Evolutionary conservation across 2,888 invertebrate genomes (phyloP).

Genomic region (Tupiocoris notatus): DNA sequence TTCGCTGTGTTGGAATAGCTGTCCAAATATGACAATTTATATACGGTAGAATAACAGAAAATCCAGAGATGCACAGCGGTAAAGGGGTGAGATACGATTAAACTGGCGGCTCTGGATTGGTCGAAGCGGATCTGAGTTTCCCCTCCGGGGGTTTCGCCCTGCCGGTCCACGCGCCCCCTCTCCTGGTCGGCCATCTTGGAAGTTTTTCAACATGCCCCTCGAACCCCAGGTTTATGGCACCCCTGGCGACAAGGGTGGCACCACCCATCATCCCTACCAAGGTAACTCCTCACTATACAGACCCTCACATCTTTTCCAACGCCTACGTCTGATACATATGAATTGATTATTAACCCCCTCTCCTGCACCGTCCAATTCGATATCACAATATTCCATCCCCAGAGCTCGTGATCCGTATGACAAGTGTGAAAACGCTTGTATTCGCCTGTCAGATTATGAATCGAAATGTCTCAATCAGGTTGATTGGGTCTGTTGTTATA

Average conservation of each 20-base stretch:
- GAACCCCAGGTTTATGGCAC: constrained; percentile 17
- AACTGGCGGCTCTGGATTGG: constrained; percentile 35
- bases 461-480: constrained; percentile 1
- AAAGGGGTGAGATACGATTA: constrained; percentile 23
- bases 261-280: not conserved
- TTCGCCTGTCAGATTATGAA: not conserved
- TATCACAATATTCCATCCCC: not conserved
- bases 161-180: not conserved
- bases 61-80: not conserved
- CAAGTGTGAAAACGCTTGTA: not conserved
- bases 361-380: not conserved
- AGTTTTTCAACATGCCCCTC: constrained; percentile 11
- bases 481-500: not conserved
- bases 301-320: not conserved
- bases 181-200: constrained; percentile 39
- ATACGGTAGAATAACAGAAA: constrained; percentile 36
- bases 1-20: constrained; percentile 6
- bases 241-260: constrained; percentile 12
- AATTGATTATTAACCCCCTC: constrained; percentile 24
- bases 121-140: constrained; percentile 15
- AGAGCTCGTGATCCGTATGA: not conserved
- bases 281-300: not conserved
- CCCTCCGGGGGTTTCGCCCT: not conserved
- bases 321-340: constrained; percentile 25
- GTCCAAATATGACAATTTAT: constrained; percentile 42